Conservation (phyloP, 92 coral and sea anemone genomes). For the Zoanthus solanderi region DNA sequence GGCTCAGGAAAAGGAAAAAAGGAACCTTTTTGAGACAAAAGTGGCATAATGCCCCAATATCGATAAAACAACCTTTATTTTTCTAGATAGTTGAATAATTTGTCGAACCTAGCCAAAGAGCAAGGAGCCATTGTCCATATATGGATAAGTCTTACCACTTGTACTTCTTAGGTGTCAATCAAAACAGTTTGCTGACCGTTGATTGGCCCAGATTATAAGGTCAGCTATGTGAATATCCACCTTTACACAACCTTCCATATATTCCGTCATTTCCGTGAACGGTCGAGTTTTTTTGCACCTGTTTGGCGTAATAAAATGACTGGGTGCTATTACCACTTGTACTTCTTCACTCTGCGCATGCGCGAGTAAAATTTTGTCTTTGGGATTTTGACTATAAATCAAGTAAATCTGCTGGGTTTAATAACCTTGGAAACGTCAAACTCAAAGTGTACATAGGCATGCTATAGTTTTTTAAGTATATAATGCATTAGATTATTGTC, state of each 20-base stretch:
- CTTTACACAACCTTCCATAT: not conserved
- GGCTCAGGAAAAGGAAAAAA: not conserved
- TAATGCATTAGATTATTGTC: slow-evolving; percentile 15
- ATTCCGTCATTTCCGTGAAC: not conserved
- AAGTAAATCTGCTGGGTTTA: too few species aligned
- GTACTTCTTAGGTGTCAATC: slow-evolving; percentile 79
- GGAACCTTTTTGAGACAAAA: not conserved
- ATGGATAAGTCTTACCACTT: slow-evolving; percentile 66
- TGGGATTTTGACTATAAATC: not conserved
- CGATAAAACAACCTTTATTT: slow-evolving; percentile 20
- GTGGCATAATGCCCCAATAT: not conserved
- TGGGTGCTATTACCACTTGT: slow-evolving; percentile 36
- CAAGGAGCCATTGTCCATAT: slow-evolving; percentile 4
- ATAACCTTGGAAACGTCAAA: not conserved
- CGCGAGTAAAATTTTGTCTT: slow-evolving; percentile 19
- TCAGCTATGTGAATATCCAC: not conserved
- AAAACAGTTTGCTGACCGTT: not conserved
- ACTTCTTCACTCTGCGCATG: slow-evolving; percentile 45
- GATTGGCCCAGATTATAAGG: slow-evolving; percentile 7
- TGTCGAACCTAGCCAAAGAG: slow-evolving; percentile 20
- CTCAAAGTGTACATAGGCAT: not conserved
- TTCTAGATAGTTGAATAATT: slow-evolving; percentile 40
- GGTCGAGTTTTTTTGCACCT: not conserved
- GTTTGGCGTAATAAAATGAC: not conserved
- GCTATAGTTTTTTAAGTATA: not conserved